Conservation (phyloP, 2,888 invertebrate species). For the Apodemia duryi region DNA sequence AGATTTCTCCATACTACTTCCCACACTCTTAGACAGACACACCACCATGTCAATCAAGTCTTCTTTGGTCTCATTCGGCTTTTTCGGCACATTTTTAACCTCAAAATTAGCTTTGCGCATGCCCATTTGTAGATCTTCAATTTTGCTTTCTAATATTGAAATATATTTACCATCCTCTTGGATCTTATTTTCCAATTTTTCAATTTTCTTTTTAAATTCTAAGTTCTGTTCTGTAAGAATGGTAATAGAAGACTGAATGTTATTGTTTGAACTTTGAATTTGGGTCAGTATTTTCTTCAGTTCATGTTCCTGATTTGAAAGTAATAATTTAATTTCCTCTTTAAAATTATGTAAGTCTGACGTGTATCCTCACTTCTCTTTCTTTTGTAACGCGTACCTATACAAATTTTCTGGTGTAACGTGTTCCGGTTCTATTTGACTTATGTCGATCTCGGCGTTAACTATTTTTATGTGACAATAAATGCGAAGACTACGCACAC, state of each 20-base stretch:
- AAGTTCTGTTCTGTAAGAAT: neutral
- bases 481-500: neutral
- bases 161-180: neutral
- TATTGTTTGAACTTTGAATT: neutral
- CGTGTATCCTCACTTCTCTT: neutral
- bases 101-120: constrained; percentile 18
- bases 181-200: neutral
- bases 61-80: constrained; percentile 20
- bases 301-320: neutral
- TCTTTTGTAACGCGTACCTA: neutral
- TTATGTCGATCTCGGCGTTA: neutral
- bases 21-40: neutral
- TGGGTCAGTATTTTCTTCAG: neutral
- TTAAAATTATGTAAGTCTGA: constrained; percentile 4
- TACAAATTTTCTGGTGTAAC: neutral
- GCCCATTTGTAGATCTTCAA: neutral
- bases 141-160: neutral
- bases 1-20: neutral
- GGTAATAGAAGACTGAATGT: neutral
- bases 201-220: neutral
- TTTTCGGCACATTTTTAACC: constrained; percentile 26
- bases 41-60: constrained; percentile 18
- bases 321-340: neutral
- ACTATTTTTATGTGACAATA: neutral
- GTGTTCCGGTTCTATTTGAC: constrained; percentile 1